These are phyloP conservation scores for Willowsia nigromaculata DNA, from an alignment of 2,888 invertebrate genomes.

Conservation along the genomic window DNA sequence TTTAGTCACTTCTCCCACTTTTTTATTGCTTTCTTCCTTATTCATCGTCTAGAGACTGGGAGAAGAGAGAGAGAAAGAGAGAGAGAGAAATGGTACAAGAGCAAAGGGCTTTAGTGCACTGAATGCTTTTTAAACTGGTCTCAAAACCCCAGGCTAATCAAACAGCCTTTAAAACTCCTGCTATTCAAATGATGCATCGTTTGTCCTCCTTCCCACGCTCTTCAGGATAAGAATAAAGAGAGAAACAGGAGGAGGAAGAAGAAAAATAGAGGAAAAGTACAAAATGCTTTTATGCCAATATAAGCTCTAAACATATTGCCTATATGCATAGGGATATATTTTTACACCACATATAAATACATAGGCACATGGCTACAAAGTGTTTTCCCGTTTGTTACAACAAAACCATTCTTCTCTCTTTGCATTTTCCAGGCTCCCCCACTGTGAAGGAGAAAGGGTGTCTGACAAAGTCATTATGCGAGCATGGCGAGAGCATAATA, in stretches of 20 bases:
- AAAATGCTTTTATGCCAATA: not conserved
- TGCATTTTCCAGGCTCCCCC: conserved; percentile 52
- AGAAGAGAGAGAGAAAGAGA: not conserved
- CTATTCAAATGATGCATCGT: conserved; percentile 70
- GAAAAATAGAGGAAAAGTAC: conserved; percentile 20
- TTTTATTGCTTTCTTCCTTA: conserved; percentile 15
- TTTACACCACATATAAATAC: not conserved
- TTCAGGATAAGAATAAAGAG: conserved; percentile 14
- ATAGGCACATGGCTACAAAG: conserved; percentile 31
- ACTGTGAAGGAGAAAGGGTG: conserved; percentile 65
- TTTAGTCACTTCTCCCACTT: conserved; percentile 15
- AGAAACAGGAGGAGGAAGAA: not conserved
- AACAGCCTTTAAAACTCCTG: conserved; percentile 68
- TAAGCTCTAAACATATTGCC: not conserved
- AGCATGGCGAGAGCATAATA: conserved; percentile 62
- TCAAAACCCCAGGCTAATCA: conserved; percentile 72
- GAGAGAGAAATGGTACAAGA: not conserved
- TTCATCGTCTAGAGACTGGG: conserved; percentile 11
- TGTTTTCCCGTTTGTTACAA: conserved; percentile 44
- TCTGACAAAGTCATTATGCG: conserved; percentile 72
- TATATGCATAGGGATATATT: not conserved
- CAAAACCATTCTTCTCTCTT: conserved; percentile 50
- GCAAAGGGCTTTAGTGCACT: not conserved
- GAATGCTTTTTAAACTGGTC: conserved; percentile 54
- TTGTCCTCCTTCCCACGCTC: conserved; percentile 69